phyloP scores from a whole-genome alignment of 2,113 vertebrate genomes.

The Pyxicephalus adspersus region DNA sequence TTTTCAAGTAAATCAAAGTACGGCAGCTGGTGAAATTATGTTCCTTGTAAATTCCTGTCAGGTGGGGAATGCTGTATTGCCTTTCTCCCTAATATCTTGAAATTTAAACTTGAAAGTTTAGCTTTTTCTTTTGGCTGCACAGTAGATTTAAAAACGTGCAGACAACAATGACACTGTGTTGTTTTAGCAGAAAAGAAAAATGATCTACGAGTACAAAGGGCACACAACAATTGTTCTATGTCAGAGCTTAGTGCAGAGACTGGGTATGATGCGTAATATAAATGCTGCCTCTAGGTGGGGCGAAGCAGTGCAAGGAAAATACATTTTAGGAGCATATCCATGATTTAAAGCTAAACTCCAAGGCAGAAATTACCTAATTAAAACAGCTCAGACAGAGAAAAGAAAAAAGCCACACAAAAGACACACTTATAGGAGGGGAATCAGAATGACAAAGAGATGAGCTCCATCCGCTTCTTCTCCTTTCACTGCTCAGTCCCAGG shows the following conservation, averaged over 20 bases:
- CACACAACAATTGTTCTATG: background rate
- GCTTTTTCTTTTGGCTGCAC: background rate
- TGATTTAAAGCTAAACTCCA: no score
- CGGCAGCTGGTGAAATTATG: constrained; percentile 44
- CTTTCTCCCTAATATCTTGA: constrained; percentile 26
- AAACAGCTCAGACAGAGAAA: no score
- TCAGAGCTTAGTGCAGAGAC: background rate
- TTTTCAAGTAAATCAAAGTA: constrained; percentile 55
- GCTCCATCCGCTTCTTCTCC: no score
- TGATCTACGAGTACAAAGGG: constrained; percentile 5
- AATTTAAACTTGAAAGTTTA: constrained; percentile 42
- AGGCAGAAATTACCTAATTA: no score
- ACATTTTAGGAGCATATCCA: no score
- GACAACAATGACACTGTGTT: background rate
- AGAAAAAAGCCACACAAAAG: no score
- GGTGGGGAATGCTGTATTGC: constrained; percentile 33
- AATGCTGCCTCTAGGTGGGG: no score
- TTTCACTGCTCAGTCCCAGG: no score
- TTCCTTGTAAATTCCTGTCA: constrained; percentile 37
- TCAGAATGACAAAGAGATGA: no score
- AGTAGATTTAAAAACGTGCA: constrained; percentile 28
- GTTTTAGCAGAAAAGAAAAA: background rate
- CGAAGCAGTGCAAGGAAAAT: no score
- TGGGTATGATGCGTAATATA: no score
- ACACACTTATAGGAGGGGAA: no score